Evolutionary conservation across 2,888 invertebrate genomes (phyloP).

Genomic region (Eupithecia exiguata): DNA sequence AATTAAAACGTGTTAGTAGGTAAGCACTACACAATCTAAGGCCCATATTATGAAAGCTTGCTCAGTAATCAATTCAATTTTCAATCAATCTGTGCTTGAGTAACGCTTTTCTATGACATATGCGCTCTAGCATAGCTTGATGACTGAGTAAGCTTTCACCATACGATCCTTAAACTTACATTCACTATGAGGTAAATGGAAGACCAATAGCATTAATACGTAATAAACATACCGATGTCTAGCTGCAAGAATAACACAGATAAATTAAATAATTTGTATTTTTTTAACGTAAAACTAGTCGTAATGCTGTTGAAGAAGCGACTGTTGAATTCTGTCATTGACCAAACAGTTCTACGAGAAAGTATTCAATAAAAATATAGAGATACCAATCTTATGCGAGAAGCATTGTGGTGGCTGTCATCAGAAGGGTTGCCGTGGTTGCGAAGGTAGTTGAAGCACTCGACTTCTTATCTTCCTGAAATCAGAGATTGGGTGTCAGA

Average conservation of each 20-base stretch:
- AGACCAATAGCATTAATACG: not conserved
- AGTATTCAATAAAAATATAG: not conserved
- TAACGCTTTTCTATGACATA: no score
- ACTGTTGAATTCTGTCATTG: not conserved
- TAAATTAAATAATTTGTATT: not conserved
- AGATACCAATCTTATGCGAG: slow-evolving; percentile 41
- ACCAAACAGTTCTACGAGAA: not conserved
- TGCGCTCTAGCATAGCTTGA: no score
- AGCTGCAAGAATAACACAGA: not conserved
- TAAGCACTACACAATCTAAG: not conserved
- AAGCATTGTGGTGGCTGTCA: slow-evolving; percentile 39
- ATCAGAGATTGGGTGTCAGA: slow-evolving; percentile 12
- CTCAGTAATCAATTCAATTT: no score
- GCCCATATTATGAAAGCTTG: no score
- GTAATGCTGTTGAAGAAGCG: not conserved
- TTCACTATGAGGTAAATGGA: not conserved
- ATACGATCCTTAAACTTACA: not conserved
- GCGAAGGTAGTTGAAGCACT: slow-evolving; percentile 45
- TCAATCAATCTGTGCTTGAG: no score
- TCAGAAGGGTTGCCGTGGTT: slow-evolving; percentile 45
- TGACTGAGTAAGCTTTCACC: no score
- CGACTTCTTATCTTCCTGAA: slow-evolving; percentile 36
- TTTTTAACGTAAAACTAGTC: not conserved
- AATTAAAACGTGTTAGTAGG: not conserved
- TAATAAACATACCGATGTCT: not conserved